phyloP scores from a whole-genome alignment of 2,797 vertebrate species.

The Sebastes jordani region DNA sequence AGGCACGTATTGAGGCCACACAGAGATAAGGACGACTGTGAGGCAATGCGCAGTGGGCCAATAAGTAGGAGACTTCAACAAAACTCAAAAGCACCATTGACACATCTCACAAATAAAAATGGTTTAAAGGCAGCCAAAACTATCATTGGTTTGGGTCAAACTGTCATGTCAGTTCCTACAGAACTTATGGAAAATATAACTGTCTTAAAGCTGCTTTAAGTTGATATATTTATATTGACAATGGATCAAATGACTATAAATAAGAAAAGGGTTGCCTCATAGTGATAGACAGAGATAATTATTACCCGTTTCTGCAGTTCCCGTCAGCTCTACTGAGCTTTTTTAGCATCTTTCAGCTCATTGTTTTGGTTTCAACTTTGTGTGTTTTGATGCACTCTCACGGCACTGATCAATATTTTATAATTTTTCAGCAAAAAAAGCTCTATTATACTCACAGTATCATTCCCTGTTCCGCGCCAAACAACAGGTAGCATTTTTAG shows the following conservation, averaged over 20 bases:
- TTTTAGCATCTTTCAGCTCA: neutral
- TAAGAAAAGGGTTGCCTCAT: neutral
- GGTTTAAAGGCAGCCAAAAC: neutral
- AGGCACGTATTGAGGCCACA: slow-evolving; percentile 1
- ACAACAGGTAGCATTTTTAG: neutral
- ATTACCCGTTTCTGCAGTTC: neutral
- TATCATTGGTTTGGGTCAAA: neutral
- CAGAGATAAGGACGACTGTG: slow-evolving; percentile 43
- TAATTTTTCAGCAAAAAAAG: neutral
- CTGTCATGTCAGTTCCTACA: neutral
- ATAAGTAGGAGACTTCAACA: slow-evolving; percentile 14
- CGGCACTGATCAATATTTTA: no score
- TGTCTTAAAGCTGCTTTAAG: neutral
- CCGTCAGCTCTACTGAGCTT: neutral
- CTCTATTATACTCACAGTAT: neutral
- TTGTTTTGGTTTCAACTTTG: neutral
- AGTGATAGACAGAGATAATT: neutral
- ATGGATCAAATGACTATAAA: neutral
- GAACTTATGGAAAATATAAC: neutral
- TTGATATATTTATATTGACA: neutral
- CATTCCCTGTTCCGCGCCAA: neutral
- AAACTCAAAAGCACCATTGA: neutral
- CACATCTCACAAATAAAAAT: neutral
- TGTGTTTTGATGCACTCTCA: neutral
- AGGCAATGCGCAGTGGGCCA: slow-evolving; percentile 39